Base-by-base conservation (phyloP, 2,113 vertebrate species). In the Lepisosteus oculatus region DNA sequence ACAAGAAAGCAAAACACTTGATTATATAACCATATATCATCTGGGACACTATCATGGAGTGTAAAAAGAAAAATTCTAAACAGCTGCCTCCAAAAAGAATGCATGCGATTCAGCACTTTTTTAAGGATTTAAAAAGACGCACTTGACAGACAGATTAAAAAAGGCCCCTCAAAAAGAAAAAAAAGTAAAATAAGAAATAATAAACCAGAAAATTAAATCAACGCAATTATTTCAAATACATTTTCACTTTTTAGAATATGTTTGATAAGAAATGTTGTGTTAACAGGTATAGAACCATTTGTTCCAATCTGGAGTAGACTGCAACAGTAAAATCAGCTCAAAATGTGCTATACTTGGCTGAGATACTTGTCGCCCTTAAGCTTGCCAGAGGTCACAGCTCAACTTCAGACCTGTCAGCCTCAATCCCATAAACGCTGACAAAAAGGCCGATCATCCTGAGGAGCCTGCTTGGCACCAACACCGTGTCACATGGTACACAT, bases 331-430 rank as follows among this genome's bases (percentile, higher is more conserved):
- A 65, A 42, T 65, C 62, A 4, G 1, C 57, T 43, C 11, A 57
- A 45, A 61, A 62, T 6, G 69, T 13, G 56, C 69, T 44, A 43
- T 12, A 44, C 13, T 73, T 75, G 69, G 65, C 55, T 44, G 44
- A 51, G 66, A 67, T 61, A 57, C 67, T 69, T 64, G 69, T 71
- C 56, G 65, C 70, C 55, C 55, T 55, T 43, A 64, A 41, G 42
- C 65, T 67, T 77, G 80, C 76, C 76, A 82, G 71, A 74, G 78
- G 80, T 80, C 74, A 78, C 59, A 68, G 67, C 75, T 72, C 69
- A 75, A 68, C 75, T 78, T 69, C 47, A 79, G 74, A 73, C 70
- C 77, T 75, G 78, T 81, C 77, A 79, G 66, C 69, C 71, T 54
- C 70, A 62, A 59, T 62, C 70, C 61, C 61, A 73, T 55, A 59